Conservation (phyloP, 2,797 vertebrate genomes). For the Loriculus beryllinus region DNA sequence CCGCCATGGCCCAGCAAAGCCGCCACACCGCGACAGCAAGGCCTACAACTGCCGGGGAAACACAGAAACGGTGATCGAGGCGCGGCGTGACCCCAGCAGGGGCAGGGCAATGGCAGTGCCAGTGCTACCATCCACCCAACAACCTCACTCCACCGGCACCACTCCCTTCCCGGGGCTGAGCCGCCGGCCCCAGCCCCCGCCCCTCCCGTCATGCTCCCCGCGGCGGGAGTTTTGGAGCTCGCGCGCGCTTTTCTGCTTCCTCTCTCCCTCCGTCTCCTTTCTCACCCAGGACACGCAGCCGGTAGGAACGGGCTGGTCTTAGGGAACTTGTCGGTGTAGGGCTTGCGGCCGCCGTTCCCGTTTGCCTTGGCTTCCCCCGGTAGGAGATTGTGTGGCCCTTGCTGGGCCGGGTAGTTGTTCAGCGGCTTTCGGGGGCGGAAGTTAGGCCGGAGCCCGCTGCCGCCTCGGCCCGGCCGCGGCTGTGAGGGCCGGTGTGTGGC, state of each 20-base stretch:
- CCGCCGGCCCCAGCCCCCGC: accelerated
- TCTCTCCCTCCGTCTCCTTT: accelerated
- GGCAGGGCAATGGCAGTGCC: background rate
- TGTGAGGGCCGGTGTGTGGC: background rate
- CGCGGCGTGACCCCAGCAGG: slow-evolving; percentile 49
- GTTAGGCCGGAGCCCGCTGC: no score
- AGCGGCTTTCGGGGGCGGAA: background rate
- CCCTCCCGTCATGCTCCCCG: slow-evolving; percentile 42
- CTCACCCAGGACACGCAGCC: accelerated
- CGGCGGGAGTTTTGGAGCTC: slow-evolving; percentile 46
- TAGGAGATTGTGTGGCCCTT: accelerated
- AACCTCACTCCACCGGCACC: background rate
- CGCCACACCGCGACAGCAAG: background rate
- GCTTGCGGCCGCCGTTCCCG: accelerated
- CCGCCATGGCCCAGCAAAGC: slow-evolving; percentile 55
- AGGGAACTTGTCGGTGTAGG: accelerated
- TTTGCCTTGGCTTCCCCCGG: accelerated
- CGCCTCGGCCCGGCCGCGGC: background rate
- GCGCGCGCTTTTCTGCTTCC: accelerated
- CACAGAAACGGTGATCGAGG: background rate
- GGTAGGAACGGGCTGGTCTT: background rate
- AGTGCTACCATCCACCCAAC: accelerated
- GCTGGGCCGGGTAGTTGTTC: accelerated
- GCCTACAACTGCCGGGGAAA: background rate
- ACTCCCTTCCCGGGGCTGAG: background rate